phyloP scores from a whole-genome alignment of 2,888 invertebrate genomes.

The Calephelis perditalis region DNA sequence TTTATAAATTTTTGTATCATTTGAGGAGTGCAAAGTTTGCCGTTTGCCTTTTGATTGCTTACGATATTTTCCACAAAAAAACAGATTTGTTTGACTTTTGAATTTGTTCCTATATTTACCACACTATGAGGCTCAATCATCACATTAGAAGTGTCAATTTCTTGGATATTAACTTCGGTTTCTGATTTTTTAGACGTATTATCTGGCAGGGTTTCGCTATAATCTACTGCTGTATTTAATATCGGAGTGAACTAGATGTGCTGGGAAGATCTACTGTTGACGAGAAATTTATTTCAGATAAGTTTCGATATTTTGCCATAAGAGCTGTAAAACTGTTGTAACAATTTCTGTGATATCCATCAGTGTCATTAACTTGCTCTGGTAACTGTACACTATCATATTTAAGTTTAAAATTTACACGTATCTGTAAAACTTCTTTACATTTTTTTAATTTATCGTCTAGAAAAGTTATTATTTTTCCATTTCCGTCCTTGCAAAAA shows the following conservation, averaged over 20 bases:
- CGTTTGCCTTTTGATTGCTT: slow-evolving; percentile 18
- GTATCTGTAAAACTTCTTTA: too few relatives aligned
- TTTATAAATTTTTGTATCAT: slow-evolving; percentile 15
- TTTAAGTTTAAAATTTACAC: too few relatives aligned
- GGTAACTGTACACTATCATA: too few relatives aligned
- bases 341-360: too few relatives aligned
- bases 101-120: slow-evolving; percentile 15
- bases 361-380: too few relatives aligned
- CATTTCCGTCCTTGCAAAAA: too few relatives aligned
- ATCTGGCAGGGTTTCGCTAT: slow-evolving; percentile 12
- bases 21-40: slow-evolving; percentile 19
- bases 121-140: slow-evolving; percentile 10
- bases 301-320: too few relatives aligned
- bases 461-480: too few relatives aligned
- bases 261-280: slow-evolving; percentile 15
- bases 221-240: slow-evolving; percentile 7
- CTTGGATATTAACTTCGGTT: slow-evolving; percentile 14
- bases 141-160: slow-evolving; percentile 16
- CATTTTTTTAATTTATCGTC: too few relatives aligned
- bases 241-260: slow-evolving; percentile 11
- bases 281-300: slow-evolving; percentile 10
- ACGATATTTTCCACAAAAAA: slow-evolving; percentile 19
- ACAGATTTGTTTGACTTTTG: slow-evolving; percentile 8
- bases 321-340: too few relatives aligned
- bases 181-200: slow-evolving; percentile 12